phyloP scores from a whole-genome alignment of 2,113 vertebrate species.

The Embiotoca jacksoni region DNA sequence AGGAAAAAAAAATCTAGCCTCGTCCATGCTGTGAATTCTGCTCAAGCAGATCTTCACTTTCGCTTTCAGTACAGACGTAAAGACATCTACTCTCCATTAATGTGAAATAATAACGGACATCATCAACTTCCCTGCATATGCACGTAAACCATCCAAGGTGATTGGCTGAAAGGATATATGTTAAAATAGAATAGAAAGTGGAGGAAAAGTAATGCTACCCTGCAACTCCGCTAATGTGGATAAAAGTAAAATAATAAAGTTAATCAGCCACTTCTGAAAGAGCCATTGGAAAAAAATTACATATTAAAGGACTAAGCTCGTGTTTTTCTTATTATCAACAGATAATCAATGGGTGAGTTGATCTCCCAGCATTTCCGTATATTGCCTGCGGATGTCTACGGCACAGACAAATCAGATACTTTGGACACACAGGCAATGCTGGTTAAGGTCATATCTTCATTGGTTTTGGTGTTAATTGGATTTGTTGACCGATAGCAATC shows the following conservation, averaged over 20 bases:
- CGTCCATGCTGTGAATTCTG: constrained; percentile 26
- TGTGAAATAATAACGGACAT: constrained; percentile 36
- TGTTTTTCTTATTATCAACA: no score
- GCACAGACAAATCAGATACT: no score
- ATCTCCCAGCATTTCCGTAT: no score
- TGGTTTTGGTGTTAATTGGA: no score
- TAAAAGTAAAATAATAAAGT: not conserved
- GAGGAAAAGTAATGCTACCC: not conserved
- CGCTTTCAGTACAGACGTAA: constrained; percentile 47
- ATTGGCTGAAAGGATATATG: not conserved
- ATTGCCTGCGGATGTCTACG: no score
- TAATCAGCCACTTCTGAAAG: not conserved
- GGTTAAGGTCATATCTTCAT: no score
- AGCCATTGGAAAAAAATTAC: not conserved
- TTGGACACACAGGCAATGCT: no score
- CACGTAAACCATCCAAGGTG: constrained; percentile 17
- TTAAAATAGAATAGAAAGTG: not conserved
- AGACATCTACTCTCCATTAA: constrained; percentile 52
- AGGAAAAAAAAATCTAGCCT: constrained; percentile 33
- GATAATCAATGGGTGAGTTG: no score
- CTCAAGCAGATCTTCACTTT: constrained; percentile 47
- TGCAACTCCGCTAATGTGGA: not conserved
- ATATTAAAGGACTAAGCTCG: not conserved
- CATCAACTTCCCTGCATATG: constrained; percentile 28
- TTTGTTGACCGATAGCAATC: no score